Evolutionary conservation across 2,113 vertebrate species (phyloP).

Genomic region (Oreotrochilus melanogaster): DNA sequence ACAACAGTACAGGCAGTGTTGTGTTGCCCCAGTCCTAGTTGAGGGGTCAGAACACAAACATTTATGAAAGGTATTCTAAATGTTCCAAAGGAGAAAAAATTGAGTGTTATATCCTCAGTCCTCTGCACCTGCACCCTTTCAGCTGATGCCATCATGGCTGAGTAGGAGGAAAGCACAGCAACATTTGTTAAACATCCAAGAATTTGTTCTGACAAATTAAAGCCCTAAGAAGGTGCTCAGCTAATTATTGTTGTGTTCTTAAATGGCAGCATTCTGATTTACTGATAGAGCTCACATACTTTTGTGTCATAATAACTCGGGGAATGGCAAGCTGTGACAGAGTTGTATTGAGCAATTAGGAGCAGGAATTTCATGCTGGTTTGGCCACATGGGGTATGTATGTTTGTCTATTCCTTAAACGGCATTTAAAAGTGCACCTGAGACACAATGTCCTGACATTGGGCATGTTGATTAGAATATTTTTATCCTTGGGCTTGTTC

Average conservation of each 20-base stretch:
- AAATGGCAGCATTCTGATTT: not conserved
- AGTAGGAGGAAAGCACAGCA: not conserved
- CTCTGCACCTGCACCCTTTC: not conserved
- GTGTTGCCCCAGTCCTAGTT: not conserved
- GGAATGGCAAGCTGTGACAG: not conserved
- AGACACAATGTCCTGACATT: not conserved
- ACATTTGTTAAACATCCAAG: not conserved
- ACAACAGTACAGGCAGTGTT: not conserved
- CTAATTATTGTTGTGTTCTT: not conserved
- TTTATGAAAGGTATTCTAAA: not conserved
- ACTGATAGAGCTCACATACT: not conserved
- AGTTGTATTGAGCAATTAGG: not conserved
- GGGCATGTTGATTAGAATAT: not conserved
- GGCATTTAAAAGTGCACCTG: not conserved
- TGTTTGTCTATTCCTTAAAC: not conserved
- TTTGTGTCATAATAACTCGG: not conserved
- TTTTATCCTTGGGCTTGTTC: not conserved
- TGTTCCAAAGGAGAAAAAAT: not conserved
- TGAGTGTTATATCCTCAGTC: not conserved
- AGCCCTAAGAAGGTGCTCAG: not conserved
- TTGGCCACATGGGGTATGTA: not conserved
- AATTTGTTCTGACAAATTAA: not conserved
- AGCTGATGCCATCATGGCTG: not conserved
- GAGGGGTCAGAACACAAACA: not conserved
- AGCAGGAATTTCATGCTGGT: not conserved